Evolutionary conservation across 1,140 invertebrate species (phyloP).

Genomic region (Ostrea edulis): DNA sequence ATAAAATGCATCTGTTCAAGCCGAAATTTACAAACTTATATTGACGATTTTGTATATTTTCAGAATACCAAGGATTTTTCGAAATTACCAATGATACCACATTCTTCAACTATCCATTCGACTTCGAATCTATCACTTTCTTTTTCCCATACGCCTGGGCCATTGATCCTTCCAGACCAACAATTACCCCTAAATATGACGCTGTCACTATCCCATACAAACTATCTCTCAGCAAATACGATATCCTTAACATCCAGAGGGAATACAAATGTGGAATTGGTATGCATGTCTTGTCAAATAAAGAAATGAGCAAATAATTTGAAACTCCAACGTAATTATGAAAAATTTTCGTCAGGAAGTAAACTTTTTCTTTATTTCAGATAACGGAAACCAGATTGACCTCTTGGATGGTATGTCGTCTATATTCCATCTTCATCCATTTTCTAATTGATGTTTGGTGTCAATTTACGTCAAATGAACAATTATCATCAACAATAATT

Average conservation of each 20-base stretch:
- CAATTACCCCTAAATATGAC: constrained; percentile 55
- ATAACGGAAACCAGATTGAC: constrained; percentile 47
- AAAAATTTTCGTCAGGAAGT: too few species aligned
- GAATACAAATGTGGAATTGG: constrained; percentile 56
- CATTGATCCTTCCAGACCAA: constrained; percentile 54
- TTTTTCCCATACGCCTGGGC: constrained; percentile 58
- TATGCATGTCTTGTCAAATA: constrained; percentile 33
- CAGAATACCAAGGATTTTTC: constrained; percentile 56
- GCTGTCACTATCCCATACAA: constrained; percentile 52
- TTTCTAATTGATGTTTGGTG: too few species aligned
- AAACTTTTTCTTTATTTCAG: constrained; percentile 33
- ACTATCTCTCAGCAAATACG: constrained; percentile 53
- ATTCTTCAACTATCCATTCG: constrained; percentile 58
- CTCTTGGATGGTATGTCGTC: constrained; percentile 40
- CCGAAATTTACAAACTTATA: background rate
- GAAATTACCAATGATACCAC: constrained; percentile 52
- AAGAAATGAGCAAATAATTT: too few species aligned
- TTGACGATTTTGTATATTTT: constrained; percentile 16
- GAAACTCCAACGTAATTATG: background rate
- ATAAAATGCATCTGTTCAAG: too few species aligned
- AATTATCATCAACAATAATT: background rate
- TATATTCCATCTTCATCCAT: background rate
- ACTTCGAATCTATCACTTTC: constrained; percentile 57
- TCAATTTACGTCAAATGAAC: too few species aligned
- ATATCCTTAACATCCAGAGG: constrained; percentile 53